A percentile compares a stretch with the other conserved stretches of the same genome.
Conservation (phyloP, 2,888 invertebrate species). For the Seladonia tumulorum region DNA sequence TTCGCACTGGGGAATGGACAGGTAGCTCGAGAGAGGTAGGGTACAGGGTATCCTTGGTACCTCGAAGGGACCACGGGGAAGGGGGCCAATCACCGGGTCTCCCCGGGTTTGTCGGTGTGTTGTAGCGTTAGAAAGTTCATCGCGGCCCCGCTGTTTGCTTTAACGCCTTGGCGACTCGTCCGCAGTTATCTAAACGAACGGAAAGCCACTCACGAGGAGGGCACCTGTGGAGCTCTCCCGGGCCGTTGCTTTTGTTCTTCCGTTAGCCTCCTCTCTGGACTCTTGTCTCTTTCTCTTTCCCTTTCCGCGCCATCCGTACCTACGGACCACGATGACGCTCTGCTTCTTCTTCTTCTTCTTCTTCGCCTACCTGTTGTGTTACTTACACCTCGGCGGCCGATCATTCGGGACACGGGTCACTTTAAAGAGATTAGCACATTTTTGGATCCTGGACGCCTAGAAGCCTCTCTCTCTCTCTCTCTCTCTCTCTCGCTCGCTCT, state of each 20-base stretch:
- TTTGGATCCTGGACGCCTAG: slow-evolving; percentile 53
- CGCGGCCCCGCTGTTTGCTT: slow-evolving; percentile 74
- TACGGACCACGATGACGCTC: slow-evolving; percentile 54
- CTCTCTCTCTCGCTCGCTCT: not conserved
- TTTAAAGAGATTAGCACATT: slow-evolving; percentile 79
- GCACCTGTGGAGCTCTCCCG: slow-evolving; percentile 80
- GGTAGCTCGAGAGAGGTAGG: slow-evolving; percentile 53
- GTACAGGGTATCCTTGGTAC: not conserved
- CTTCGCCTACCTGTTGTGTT: slow-evolving; percentile 76
- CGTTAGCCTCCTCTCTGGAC: slow-evolving; percentile 62
- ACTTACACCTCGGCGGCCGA: slow-evolving; percentile 69
- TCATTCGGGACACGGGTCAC: slow-evolving; percentile 70
- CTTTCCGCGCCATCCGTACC: slow-evolving; percentile 25
- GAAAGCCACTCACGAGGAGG: slow-evolving; percentile 70
- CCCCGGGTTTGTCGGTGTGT: not conserved
- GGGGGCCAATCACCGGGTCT: slow-evolving; percentile 53
- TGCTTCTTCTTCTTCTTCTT: slow-evolving; percentile 36
- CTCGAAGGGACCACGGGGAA: slow-evolving; percentile 50
- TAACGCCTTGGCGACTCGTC: slow-evolving; percentile 77
- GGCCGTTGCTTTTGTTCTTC: slow-evolving; percentile 76
- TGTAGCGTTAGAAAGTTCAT: slow-evolving; percentile 77
- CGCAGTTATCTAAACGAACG: slow-evolving; percentile 73
- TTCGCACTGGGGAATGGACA: slow-evolving; percentile 48
- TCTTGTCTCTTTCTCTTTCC: slow-evolving; percentile 53
- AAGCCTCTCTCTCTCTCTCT: not conserved